Evolutionary conservation across 2,113 vertebrate genomes (phyloP), one percentile per base, ranked within the genome.

Genomic region (Holacanthus passer): DNA sequence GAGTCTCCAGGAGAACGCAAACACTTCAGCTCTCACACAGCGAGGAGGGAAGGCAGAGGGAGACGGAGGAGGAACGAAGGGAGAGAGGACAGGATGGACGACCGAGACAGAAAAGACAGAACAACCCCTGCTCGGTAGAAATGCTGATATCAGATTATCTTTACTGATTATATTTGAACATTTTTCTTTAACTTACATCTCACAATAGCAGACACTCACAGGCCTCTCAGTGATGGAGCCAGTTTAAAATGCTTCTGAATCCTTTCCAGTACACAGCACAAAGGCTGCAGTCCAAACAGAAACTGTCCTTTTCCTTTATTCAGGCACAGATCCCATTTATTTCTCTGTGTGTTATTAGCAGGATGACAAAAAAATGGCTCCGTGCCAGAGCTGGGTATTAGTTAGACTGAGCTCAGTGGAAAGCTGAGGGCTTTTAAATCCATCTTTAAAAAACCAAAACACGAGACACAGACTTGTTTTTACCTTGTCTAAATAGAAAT

Each of bases 1-100:
- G 45, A 66, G 64, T 76, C 65, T 81, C 43, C 73, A 29, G 69
- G 73, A 78, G 82, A 76, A 71, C 1, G 4, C 74, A 75, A 66
- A 85, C 75, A 56, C 70, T 78, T 50, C 45, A 58, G 50, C 27
- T 1, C 48, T 19, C 53, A 71, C 48, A 56, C 59, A 39, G 9
- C 0, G 0, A 63, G 41, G 63, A 56, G 56, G 56, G 27, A 71
- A 55, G 56, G 32, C 8, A 6, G 58, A 50, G 29, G 16, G 31
- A 68, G 69, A 2, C 45, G 32, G 20, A 12, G 19, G 29, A 63
- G 45, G 11, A 24, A n/a, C 11, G 29, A 50, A 27, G 69, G 37
- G 53, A 24, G 48, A 9, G 31, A 32, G 50, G 17, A 35, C 22
- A 64, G 41, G 47, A n/a, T 17, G 35, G 24, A 64, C n/a, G n/a